Conservation (phyloP, 37 sponge, comb jelly and placozoan genomes). For the Bolinopsis microptera region DNA sequence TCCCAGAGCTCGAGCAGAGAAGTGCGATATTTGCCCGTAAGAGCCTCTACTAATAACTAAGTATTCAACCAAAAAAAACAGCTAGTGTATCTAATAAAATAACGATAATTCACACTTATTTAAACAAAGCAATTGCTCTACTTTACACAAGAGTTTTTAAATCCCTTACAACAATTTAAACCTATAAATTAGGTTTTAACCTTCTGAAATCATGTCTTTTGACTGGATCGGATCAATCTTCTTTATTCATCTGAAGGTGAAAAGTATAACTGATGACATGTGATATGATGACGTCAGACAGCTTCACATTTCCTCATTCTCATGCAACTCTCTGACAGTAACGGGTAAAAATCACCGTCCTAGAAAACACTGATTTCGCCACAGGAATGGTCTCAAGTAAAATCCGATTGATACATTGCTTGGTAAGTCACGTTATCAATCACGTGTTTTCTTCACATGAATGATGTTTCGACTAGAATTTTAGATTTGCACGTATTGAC, state of each 20-base stretch:
- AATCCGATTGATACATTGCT: no score
- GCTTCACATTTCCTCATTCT: no score
- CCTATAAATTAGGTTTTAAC: not conserved
- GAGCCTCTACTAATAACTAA: not conserved
- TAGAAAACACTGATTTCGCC: no score
- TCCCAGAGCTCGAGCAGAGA: no score
- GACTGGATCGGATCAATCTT: no score
- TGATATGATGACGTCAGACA: no score
- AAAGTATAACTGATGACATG: no score
- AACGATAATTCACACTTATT: not conserved
- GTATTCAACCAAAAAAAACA: not conserved
- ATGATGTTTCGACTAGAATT: constrained; percentile 49
- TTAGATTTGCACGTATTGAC: constrained; percentile 66
- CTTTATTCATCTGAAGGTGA: no score
- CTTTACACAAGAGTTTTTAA: not conserved
- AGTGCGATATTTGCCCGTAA: no score
- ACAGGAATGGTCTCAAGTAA: no score
- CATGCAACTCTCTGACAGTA: no score
- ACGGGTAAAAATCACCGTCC: no score
- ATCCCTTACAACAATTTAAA: not conserved
- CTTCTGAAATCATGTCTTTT: not conserved
- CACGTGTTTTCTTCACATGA: constrained; percentile 51
- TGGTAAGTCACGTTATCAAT: not conserved
- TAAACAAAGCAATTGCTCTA: not conserved
- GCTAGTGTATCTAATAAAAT: not conserved